A percentile compares a stretch with the other conserved stretches of the same genome.
Conservation (phyloP, 37 sponge, comb jelly and placozoan species). For the Hexactinellida sp. region DNA sequence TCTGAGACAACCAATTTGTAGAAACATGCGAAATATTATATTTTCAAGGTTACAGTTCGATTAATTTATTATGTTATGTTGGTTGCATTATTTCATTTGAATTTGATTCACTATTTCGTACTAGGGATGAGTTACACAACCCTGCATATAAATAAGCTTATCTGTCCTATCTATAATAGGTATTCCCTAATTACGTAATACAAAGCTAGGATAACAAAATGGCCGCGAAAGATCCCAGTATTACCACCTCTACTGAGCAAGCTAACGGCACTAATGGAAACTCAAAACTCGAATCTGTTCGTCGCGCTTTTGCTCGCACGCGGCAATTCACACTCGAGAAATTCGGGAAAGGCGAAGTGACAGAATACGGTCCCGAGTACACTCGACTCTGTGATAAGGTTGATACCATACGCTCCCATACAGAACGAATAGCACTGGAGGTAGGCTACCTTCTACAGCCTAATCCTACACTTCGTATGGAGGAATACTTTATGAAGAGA, state of each 20-base stretch:
- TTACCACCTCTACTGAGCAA: background rate
- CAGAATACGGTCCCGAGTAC: slow-evolving; percentile 6
- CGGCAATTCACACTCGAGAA: slow-evolving; percentile 3
- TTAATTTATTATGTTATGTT: too few relatives aligned
- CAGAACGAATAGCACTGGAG: background rate
- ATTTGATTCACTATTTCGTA: too few relatives aligned
- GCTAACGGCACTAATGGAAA: background rate
- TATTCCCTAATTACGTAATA: too few relatives aligned
- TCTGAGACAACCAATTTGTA: too few relatives aligned
- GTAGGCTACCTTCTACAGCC: background rate
- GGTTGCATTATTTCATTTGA: too few relatives aligned
- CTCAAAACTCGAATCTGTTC: background rate
- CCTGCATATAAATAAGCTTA: too few relatives aligned
- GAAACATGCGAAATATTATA: too few relatives aligned
- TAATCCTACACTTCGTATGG: background rate
- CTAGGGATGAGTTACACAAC: too few relatives aligned
- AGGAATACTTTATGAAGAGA: background rate
- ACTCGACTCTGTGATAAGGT: background rate
- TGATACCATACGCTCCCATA: background rate
- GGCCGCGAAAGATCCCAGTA: background rate
- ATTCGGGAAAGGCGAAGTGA: background rate
- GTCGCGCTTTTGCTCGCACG: background rate
- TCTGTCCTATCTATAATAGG: too few relatives aligned
- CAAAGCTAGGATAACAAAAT: too few relatives aligned
- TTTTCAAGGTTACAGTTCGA: too few relatives aligned